Conservation (phyloP, 2,888 invertebrate species). For the Ophion ellenae region DNA sequence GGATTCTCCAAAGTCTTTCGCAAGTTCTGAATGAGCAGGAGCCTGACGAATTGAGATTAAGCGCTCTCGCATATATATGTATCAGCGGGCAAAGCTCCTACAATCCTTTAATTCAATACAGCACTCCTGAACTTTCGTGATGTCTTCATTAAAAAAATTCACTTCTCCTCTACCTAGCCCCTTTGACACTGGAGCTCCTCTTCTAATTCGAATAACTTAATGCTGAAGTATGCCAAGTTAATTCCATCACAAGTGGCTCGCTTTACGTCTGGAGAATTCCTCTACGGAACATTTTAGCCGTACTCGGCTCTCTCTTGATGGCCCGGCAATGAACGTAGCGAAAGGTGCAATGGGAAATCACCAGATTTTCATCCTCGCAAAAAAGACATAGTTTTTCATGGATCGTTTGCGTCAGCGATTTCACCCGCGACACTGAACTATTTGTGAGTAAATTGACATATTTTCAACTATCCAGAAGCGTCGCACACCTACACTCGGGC, state of each 20-base stretch:
- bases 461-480: not conserved
- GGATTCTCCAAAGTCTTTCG: constrained; percentile 69
- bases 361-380: not conserved
- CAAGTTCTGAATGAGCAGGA: constrained; percentile 65
- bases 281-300: no score
- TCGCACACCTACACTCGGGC: not conserved
- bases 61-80: constrained; percentile 49
- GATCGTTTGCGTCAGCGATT: not conserved
- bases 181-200: not conserved
- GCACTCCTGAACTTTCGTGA: constrained; percentile 24
- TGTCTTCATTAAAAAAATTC: constrained; percentile 12
- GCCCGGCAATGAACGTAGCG: no score
- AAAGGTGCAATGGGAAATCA: no score
- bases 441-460: not conserved
- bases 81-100: constrained; percentile 18
- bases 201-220: not conserved
- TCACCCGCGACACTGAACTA: not conserved
- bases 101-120: constrained; percentile 52
- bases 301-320: no score
- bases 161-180: not conserved
- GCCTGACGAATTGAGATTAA: constrained; percentile 56
- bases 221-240: not conserved
- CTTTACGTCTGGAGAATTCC: no score
- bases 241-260: no score
- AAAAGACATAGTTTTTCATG: not conserved